Conservation (phyloP, 2,797 vertebrate species). For the Sparidentex hasta region DNA sequence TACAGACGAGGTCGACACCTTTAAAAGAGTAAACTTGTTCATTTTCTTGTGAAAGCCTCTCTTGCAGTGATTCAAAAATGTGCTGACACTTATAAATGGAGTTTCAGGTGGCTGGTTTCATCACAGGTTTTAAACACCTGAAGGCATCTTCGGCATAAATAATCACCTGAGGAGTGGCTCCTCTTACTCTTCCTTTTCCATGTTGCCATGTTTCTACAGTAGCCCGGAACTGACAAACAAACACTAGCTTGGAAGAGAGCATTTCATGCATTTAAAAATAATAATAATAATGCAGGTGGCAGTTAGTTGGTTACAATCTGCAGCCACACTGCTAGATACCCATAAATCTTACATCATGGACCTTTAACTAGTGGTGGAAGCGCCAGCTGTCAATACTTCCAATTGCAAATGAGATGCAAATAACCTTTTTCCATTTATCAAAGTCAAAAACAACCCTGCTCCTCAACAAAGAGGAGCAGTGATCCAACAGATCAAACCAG, state of each 20-base stretch:
- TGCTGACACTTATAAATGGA: not conserved
- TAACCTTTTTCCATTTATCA: not conserved
- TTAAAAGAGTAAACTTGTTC: not conserved
- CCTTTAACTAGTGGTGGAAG: not conserved
- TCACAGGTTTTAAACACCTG: not conserved
- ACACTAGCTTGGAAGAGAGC: no score
- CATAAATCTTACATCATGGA: no score
- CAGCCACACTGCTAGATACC: no score
- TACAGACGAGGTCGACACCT: not conserved
- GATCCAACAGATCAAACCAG: not conserved
- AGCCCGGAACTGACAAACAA: no score
- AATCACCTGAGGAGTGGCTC: no score
- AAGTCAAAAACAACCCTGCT: not conserved
- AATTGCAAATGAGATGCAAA: not conserved
- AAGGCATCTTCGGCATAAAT: not conserved
- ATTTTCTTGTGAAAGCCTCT: not conserved
- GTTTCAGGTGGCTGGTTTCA: not conserved
- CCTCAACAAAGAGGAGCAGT: not conserved
- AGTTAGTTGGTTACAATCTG: no score
- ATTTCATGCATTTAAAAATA: no score
- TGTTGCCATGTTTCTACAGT: no score
- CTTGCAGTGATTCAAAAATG: not conserved
- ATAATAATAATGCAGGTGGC: no score
- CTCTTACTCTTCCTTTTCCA: no score
- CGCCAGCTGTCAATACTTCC: not conserved